Conservation (phyloP, 2,113 vertebrate species). For the Daphoenositta chrysoptera region DNA sequence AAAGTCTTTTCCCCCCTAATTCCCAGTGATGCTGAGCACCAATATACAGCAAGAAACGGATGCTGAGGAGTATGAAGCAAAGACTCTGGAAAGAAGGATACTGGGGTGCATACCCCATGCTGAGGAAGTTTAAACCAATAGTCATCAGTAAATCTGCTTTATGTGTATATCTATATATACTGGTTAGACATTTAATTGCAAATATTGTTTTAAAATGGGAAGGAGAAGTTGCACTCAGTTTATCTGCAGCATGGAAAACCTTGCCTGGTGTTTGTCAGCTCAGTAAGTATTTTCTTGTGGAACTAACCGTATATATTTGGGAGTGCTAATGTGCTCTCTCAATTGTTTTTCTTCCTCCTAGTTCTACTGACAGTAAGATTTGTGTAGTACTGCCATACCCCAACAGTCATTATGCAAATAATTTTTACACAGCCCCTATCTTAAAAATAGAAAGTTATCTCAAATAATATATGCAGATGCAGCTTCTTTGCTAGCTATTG, state of each 20-base stretch:
- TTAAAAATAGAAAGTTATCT: background rate
- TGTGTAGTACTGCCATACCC: background rate
- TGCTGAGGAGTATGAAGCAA: background rate
- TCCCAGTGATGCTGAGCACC: background rate
- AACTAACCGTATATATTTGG: background rate
- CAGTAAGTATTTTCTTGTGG: background rate
- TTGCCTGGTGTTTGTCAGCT: background rate
- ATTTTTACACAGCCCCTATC: background rate
- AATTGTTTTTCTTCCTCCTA: background rate
- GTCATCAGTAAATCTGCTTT: background rate
- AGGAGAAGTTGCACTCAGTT: background rate
- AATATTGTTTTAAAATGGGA: background rate
- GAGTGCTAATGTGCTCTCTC: background rate
- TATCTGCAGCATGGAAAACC: background rate
- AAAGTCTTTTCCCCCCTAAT: background rate
- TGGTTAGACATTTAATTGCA: background rate
- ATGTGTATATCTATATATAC: background rate
- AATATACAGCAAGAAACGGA: background rate
- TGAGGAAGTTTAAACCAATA: background rate
- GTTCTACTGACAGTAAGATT: slow-evolving; percentile 2
- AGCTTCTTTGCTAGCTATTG: background rate
- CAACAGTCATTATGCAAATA: background rate
- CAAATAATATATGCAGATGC: background rate
- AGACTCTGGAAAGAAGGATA: background rate
- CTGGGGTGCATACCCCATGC: background rate